phyloP scores from a whole-genome alignment of 2,888 invertebrate genomes.

The Psylliodes chrysocephalus region DNA sequence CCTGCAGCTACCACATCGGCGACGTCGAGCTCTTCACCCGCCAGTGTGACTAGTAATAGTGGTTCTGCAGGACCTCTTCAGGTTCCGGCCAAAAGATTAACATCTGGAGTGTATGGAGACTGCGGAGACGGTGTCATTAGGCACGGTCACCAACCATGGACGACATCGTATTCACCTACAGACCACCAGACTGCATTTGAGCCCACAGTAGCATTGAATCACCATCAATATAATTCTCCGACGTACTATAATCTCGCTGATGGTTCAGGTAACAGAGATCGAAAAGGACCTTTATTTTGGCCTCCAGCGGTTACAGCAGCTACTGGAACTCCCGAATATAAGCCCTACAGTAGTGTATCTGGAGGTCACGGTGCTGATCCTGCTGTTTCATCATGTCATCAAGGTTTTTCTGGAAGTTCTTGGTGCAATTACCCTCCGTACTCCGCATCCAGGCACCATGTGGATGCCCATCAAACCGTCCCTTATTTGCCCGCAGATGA shows the following conservation, averaged over 20 bases:
- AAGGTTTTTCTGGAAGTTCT: slow-evolving; percentile 75
- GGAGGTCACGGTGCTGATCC: slow-evolving; percentile 66
- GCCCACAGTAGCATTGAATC: slow-evolving; percentile 70
- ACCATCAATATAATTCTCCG: slow-evolving; percentile 77
- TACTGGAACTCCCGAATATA: slow-evolving; percentile 71
- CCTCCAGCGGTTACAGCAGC: slow-evolving; percentile 71
- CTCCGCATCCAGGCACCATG: slow-evolving; percentile 69
- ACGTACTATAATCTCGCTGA: slow-evolving; percentile 82
- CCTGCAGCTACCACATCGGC: slow-evolving; percentile 75
- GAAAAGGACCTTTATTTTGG: slow-evolving; percentile 74
- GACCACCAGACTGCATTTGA: slow-evolving; percentile 69
- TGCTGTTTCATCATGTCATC: slow-evolving; percentile 72
- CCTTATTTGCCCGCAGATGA: slow-evolving; percentile 79
- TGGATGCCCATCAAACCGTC: slow-evolving; percentile 70
- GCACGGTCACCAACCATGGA: slow-evolving; percentile 79
- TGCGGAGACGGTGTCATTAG: slow-evolving; percentile 77
- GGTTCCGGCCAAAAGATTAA: slow-evolving; percentile 86
- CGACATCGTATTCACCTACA: slow-evolving; percentile 73
- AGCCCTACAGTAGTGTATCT: slow-evolving; percentile 67
- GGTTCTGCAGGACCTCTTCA: slow-evolving; percentile 83
- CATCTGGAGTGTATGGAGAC: slow-evolving; percentile 66
- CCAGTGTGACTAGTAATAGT: slow-evolving; percentile 72
- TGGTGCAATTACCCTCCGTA: slow-evolving; percentile 80
- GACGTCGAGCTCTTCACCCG: slow-evolving; percentile 71
- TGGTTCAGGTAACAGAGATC: slow-evolving; percentile 71